Evolutionary conservation across 2,797 vertebrate species (phyloP), one percentile per base, ranked within the genome.

Genomic region (Anomalospiza imberbis): DNA sequence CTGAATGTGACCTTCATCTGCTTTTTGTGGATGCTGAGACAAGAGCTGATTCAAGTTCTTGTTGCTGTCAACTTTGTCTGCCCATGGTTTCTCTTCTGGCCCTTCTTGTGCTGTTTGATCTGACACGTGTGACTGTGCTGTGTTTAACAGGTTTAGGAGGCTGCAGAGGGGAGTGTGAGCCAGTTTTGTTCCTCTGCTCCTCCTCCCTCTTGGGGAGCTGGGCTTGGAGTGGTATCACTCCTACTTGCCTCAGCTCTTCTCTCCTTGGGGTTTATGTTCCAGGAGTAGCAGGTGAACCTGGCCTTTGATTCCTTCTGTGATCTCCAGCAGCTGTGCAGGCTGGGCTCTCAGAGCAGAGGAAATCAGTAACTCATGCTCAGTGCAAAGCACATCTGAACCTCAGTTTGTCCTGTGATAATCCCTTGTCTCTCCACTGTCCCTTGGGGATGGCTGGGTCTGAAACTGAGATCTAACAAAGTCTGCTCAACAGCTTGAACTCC

Each of bases 71-170:
- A 3, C 14, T 60, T 85, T 3, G 2, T 45, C 25, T 81, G 58
- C 53, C 17, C 1, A 0, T 57, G 25, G 10, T 28, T 87, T 82
- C 50, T 85, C 42, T 62, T 25, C n/a, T 66, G 72, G 38, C 20
- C n/a, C 18, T 51, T 61, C 26, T 12, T 42, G 6, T 4, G 0
- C 57, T 42, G 31, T 31, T 75, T 45, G 22, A 24, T 67, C 45
- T 74, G 75, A 13, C 4, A 1, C 0, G 0, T 32, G 7, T 25
- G 61, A 25, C 8, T 5, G 1, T 79, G 19, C 25, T 42, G 21
- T 10, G 44, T 62, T 77, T 28, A 29, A 67, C 2, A 0, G 17
- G 18, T 42, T 51, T 9, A 6, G 48, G 60, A 40, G 34, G 12
- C 17, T 54, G 55, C 53, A 4, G 0, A 45, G 24, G 7, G 20